Evolutionary conservation across 2,888 invertebrate species (phyloP), one percentile per base, ranked within the genome.

Genomic region (Eupithecia subfuscata): DNA sequence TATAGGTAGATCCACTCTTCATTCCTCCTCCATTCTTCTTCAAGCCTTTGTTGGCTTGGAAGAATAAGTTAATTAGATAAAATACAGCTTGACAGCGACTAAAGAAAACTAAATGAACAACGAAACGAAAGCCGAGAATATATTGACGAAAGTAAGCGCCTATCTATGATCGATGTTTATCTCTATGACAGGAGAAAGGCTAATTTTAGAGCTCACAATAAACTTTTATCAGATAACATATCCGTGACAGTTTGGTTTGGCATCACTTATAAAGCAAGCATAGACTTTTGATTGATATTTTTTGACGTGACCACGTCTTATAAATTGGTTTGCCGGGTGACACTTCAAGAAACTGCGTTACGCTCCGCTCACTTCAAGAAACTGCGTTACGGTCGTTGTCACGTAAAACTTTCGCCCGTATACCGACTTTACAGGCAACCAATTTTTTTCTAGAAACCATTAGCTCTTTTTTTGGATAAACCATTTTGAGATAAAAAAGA

Each of bases 181-280:
- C 37, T 34, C n/a, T 40, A 11, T 40, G 65, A 40, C 65, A 40
- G 12, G 65, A 37, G 65, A 67, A 67, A 67, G 65, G 65, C 37
- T 37, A 37, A 40, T 67, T 40, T 22, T 67, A 67, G 37, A n/a
- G 60, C 25, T 60, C 14, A 60, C 60, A 25, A 60, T 60, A 14
- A 60, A 25, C 12, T 22, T n/a, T 11, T 25, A 60, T 60, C 60
- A 60, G 60, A n/a, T 25, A 56, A 56, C 9, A 60, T 60, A 60
- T 12, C 14, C 1, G 25, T 48, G 18, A 48, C 9, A 48, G 48
- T 60, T 22, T 1, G 1, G 6, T 60, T 60, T 25, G 25, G 60
- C 25, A 60, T 12, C 4, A 56, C 22, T 22, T n/a, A 60, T 4
- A 3, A 25, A 60, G 5, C 60, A 25, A 60, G 25, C 25, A 25